These are phyloP conservation scores for Aromia moschata DNA, from an alignment of 2,888 invertebrate species.

Conservation along the genomic window DNA sequence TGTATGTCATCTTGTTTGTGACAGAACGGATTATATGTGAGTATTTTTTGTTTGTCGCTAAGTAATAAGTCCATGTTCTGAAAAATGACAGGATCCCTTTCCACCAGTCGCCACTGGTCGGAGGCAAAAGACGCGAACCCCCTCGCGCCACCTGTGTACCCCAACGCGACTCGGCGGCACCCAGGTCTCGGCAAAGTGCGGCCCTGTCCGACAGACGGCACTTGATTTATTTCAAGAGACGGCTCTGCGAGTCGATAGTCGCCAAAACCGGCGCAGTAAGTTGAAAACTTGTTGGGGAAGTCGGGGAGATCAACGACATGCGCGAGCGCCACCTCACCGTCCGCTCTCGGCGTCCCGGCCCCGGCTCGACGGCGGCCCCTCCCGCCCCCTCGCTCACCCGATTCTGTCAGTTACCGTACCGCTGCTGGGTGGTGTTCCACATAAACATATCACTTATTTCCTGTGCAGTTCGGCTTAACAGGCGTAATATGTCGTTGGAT, in stretches of 20 bases:
- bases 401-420: conserved; percentile 37
- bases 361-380: conserved; percentile 21
- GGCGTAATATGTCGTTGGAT: conserved; percentile 33
- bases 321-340: conserved; percentile 20
- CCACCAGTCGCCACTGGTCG: too few relatives aligned
- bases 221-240: too few relatives aligned
- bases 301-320: conserved; percentile 19
- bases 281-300: conserved; percentile 1
- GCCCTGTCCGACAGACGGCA: too few relatives aligned
- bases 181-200: too few relatives aligned
- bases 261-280: conserved; percentile 7
- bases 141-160: too few relatives aligned
- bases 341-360: conserved; percentile 9
- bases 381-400: conserved; percentile 26
- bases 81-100: too few relatives aligned
- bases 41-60: too few relatives aligned
- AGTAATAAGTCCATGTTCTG: too few relatives aligned
- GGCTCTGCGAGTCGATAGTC: not conserved
- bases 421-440: conserved; percentile 46
- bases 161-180: too few relatives aligned
- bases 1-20: too few relatives aligned
- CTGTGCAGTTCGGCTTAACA: conserved; percentile 35
- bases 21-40: too few relatives aligned
- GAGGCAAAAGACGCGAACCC: too few relatives aligned
- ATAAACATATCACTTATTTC: conserved; percentile 43